Evolutionary conservation across 2,113 vertebrate species (phyloP).

Genomic region (Neolamprologus tretocephalus): DNA sequence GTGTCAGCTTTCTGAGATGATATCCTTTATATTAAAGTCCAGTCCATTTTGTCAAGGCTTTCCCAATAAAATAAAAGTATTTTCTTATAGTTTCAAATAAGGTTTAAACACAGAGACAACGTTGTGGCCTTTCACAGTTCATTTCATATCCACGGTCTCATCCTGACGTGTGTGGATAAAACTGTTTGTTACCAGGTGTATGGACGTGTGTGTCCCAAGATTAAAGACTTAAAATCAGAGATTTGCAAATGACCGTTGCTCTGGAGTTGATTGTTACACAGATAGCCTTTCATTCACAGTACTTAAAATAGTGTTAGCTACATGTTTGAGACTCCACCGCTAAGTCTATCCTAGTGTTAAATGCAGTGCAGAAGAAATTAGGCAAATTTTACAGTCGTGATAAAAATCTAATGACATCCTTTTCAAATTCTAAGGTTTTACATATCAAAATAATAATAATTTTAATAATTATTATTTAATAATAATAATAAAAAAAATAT

Average conservation of each 20-base stretch:
- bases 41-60: neutral
- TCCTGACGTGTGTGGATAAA: neutral
- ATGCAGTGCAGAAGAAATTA: neutral
- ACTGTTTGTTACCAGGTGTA: neutral
- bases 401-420: neutral
- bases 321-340: neutral
- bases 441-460: neutral
- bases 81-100: neutral
- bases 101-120: neutral
- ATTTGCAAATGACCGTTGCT: neutral
- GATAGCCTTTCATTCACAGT: neutral
- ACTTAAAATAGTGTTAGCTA: neutral
- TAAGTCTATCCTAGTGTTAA: neutral
- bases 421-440: neutral
- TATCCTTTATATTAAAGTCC: neutral
- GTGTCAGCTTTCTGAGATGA: rapidly evolving
- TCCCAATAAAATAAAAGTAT: neutral
- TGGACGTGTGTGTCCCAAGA: neutral
- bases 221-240: constrained; percentile 15
- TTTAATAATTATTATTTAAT: too few species aligned
- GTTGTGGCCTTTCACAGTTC: neutral
- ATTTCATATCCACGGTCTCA: neutral
- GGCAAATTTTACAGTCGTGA: neutral
- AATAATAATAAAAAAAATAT: neutral
- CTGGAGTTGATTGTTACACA: neutral